A percentile compares a stretch with the other conserved stretches of the same genome.
Conservation (phyloP, 2,888 invertebrate species). For the Monopis laevigella region DNA sequence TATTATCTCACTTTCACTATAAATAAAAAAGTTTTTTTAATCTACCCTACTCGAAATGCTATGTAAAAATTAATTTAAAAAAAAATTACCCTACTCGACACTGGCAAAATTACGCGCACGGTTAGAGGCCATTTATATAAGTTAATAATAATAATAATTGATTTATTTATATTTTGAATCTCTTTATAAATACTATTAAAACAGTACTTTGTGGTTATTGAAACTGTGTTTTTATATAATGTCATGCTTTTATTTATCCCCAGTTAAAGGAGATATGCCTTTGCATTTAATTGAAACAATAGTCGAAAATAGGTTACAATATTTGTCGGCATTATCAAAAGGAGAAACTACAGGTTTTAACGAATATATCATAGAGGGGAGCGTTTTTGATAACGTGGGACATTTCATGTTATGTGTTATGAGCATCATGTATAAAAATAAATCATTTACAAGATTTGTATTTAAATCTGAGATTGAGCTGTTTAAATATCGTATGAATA, state of each 20-base stretch:
- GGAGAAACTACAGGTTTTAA: slow-evolving; percentile 39
- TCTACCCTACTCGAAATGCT: background rate
- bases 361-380: slow-evolving; percentile 68
- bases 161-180: background rate
- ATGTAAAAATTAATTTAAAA: background rate
- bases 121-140: too few species aligned
- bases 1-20: background rate
- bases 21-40: too few species aligned
- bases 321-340: slow-evolving; percentile 44
- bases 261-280: slow-evolving; percentile 62
- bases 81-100: too few species aligned
- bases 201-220: too few species aligned
- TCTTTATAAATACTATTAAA: background rate
- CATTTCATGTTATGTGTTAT: slow-evolving; percentile 64
- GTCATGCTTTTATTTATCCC: slow-evolving; percentile 68
- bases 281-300: slow-evolving; percentile 63
- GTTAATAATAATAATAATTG: background rate
- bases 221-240: too few species aligned
- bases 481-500: slow-evolving; percentile 33
- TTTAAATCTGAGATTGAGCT: slow-evolving; percentile 39
- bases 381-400: slow-evolving; percentile 65
- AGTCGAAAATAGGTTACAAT: slow-evolving; percentile 54
- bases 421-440: slow-evolving; percentile 33
- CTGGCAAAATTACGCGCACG: too few species aligned
- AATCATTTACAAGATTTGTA: slow-evolving; percentile 36